Percentiles rank a stretch among this genome's conserved stretches.
Conservation (phyloP, 2,113 vertebrate genomes). For the Malurus cyaneus region DNA sequence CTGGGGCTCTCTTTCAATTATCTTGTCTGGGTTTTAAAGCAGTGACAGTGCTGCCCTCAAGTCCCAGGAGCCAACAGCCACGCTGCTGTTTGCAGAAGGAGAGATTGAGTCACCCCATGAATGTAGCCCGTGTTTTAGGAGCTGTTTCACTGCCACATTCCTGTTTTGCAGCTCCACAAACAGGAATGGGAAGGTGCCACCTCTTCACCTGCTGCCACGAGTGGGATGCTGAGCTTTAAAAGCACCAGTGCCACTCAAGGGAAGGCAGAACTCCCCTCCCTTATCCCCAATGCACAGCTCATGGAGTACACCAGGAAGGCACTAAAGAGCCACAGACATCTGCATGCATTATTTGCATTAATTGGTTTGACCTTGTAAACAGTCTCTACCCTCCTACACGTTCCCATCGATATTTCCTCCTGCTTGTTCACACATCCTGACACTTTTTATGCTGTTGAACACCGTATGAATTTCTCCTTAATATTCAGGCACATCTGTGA, state of each 20-base stretch:
- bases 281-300: not conserved
- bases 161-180: not conserved
- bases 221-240: not conserved
- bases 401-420: slow-evolving; percentile 13
- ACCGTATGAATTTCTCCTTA: not conserved
- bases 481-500: not conserved
- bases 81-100: not conserved
- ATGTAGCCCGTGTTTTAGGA: not conserved
- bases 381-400: not conserved
- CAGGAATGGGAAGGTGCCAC: not conserved
- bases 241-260: not conserved
- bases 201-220: not conserved
- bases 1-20: not conserved
- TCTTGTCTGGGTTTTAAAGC: not conserved
- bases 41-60: not conserved
- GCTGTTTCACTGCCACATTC: not conserved
- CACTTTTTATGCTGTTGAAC: slow-evolving; percentile 2
- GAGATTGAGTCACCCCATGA: not conserved
- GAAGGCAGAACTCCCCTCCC: not conserved
- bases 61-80: not conserved
- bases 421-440: slow-evolving; percentile 26
- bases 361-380: slow-evolving; percentile 44
- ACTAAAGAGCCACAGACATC: slow-evolving; percentile 19
- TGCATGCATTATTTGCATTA: slow-evolving; percentile 54
- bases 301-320: not conserved